These are phyloP conservation scores for Boloria selene DNA, from an alignment of 2,888 invertebrate species.

Conservation along the genomic window DNA sequence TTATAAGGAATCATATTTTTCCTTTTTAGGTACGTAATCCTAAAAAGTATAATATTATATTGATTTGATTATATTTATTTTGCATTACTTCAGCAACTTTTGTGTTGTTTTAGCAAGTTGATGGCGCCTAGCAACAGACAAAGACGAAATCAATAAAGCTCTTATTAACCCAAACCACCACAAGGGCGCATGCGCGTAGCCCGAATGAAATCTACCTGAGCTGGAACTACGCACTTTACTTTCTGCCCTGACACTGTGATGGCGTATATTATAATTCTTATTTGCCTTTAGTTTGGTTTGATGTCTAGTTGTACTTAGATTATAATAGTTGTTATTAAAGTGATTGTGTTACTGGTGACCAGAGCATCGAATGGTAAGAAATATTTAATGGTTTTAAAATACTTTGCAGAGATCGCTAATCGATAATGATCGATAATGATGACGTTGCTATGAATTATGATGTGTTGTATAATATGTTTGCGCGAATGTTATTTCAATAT, in stretches of 20 bases:
- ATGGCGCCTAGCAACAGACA: too few species aligned
- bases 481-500: too few species aligned
- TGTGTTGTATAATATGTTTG: too few species aligned
- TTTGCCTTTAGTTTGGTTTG: constrained; percentile 10
- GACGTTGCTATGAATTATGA: too few species aligned
- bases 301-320: constrained; percentile 13
- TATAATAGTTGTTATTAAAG: constrained; percentile 5
- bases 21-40: too few species aligned
- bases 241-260: constrained; percentile 28
- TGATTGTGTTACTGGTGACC: not conserved
- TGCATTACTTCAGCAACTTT: too few species aligned
- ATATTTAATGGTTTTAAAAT: not conserved
- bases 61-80: too few species aligned
- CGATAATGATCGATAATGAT: too few species aligned
- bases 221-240: constrained; percentile 10
- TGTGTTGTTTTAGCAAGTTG: too few species aligned
- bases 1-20: too few species aligned
- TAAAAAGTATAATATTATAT: too few species aligned
- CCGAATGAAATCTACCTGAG: not conserved
- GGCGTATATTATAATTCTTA: constrained; percentile 24
- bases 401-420: too few species aligned
- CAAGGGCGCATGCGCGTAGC: not conserved
- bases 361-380: constrained; percentile 1
- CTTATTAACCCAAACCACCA: not conserved
- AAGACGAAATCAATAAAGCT: not conserved